Conservation (phyloP, 2,797 vertebrate species). For the Perodicticus potto region DNA sequence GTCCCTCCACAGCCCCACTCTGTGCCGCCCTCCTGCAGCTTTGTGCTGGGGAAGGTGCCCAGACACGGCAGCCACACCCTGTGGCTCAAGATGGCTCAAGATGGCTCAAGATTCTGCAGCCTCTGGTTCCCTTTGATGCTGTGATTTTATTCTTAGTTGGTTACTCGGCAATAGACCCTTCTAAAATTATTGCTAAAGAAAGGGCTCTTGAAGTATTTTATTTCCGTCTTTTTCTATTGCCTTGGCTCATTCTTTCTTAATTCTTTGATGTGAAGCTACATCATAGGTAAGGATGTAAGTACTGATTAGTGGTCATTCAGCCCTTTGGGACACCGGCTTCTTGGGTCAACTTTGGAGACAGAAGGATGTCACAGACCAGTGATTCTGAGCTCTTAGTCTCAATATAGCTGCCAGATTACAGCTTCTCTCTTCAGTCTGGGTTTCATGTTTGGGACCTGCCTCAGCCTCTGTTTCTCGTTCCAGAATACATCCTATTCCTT, state of each 20-base stretch:
- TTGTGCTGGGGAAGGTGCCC: background rate
- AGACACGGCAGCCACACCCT: no score
- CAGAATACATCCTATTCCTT: background rate
- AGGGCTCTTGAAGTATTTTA: conserved; percentile 47
- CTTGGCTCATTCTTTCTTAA: background rate
- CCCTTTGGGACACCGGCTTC: background rate
- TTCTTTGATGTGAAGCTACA: conserved; percentile 52
- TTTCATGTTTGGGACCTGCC: background rate
- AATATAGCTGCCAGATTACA: background rate
- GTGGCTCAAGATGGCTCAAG: background rate
- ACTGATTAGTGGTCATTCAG: background rate
- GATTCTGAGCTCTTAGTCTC: conserved; percentile 8
- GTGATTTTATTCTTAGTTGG: background rate
- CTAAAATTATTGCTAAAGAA: background rate
- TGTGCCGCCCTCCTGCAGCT: background rate
- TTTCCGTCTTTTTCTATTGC: conserved; percentile 38
- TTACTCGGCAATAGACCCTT: background rate
- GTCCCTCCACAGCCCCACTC: rapidly evolving
- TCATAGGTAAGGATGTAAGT: conserved; percentile 10
- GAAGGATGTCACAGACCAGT: background rate
- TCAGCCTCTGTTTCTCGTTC: background rate
- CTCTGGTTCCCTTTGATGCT: background rate
- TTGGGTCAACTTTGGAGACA: conserved; percentile 34
- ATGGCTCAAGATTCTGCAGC: background rate
- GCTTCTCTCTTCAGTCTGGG: background rate